Evolutionary conservation across 2,113 vertebrate genomes (phyloP), one percentile per base, ranked within the genome.

Genomic region (Grallaria varia): DNA sequence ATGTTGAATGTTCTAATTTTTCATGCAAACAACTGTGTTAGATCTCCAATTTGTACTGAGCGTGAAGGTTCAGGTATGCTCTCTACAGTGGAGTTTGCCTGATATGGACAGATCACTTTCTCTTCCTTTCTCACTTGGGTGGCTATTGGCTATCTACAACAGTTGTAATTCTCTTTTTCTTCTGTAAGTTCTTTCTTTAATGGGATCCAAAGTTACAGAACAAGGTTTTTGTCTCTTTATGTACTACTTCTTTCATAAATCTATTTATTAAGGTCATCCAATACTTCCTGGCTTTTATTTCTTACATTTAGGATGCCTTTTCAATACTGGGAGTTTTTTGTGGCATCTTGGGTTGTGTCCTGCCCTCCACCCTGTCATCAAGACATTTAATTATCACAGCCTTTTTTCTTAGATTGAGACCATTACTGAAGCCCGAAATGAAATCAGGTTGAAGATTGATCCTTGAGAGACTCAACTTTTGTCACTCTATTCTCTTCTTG

Each of bases 21-120:
- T 80, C n/a, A 39, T 49, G 52, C 15, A 40, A 31, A 44, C 27
- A 20, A 27, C 25, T 23, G 10, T 20, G 5, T 40, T 31, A 56
- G 45, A 76, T 2, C 0, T 47, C 23, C 58, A 76, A 11, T n/a
- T 20, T 81, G 12, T 42, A 19, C 1, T 1, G 25, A 62, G 40
- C 12, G 10, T 24, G 7, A 72, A 58, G 24, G 10, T 80, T 79
- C 47, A 40, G 33, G 19, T 52, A 52, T 40, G 37, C 3, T 84
- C 21, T 55, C 50, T 80, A 14, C 42, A 75, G 30, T 74, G 16
- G 42, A 35, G 64, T 42, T 71, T 83, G 25, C 14, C 77, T 40
- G 20, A 13, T n/a, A 45, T 5, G 24, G 25, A 9, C 44, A 45
- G 40, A 55, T 19, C 30, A 7, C 45, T 60, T 72, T 24, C 28